Conservation (phyloP, 2,888 invertebrate genomes). For the Pachydiplax longipennis region DNA sequence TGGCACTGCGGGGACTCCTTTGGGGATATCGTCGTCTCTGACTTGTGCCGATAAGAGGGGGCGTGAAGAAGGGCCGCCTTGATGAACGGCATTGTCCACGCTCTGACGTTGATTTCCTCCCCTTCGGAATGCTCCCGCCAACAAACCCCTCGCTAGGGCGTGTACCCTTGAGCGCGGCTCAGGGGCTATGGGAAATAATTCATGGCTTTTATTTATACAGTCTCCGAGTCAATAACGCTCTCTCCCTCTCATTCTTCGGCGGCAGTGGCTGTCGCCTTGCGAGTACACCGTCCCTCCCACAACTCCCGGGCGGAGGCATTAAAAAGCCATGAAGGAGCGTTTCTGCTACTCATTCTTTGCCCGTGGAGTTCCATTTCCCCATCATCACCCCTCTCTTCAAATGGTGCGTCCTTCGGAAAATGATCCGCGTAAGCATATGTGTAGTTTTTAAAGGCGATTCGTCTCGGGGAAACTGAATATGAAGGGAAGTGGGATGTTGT, state of each 20-base stretch:
- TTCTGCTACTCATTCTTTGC: background rate
- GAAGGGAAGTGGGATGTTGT: too few species aligned
- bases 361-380: background rate
- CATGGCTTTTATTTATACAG: conserved; percentile 44
- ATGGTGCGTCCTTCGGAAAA: background rate
- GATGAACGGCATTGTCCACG: conserved; percentile 40
- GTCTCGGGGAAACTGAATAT: too few species aligned
- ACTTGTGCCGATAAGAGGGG: conserved; percentile 10
- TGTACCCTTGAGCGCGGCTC: conserved; percentile 22
- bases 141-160: conserved; percentile 4
- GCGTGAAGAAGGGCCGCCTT: background rate
- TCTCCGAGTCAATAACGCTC: conserved; percentile 38
- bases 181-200: conserved; percentile 23
- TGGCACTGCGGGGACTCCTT: conserved; percentile 40
- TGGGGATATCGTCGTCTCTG: conserved; percentile 37
- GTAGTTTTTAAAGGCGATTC: too few species aligned
- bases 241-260: background rate
- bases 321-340: conserved; percentile 21
- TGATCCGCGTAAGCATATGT: too few species aligned
- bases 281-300: background rate
- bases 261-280: background rate
- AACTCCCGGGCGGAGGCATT: background rate
- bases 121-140: background rate
- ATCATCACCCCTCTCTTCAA: background rate
- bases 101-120: conserved; percentile 36